A percentile compares a stretch with the other conserved stretches of the same genome.
phyloP scores from a whole-genome alignment of 2,888 invertebrate genomes.

The Stenichneumon culpator region DNA sequence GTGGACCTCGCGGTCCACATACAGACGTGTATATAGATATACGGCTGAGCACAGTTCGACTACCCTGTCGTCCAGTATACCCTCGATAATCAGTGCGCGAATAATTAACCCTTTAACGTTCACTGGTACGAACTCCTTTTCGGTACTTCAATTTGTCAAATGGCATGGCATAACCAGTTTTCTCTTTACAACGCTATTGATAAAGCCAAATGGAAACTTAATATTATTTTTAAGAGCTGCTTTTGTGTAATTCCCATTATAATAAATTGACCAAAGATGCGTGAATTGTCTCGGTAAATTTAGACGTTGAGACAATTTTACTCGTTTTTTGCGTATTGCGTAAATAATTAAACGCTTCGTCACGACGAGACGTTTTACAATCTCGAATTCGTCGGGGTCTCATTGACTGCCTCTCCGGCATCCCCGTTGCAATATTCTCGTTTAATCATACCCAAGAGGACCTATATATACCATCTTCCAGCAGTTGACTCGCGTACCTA shows the following conservation, averaged over 20 bases:
- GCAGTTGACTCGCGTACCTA: conserved; percentile 7
- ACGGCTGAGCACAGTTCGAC: neutral
- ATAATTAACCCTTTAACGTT: conserved; percentile 3
- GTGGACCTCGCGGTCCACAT: neutral
- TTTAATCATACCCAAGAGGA: conserved; percentile 21
- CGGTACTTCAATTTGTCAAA: neutral
- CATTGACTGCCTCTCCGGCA: conserved; percentile 15
- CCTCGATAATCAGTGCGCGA: neutral
- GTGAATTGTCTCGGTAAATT: neutral
- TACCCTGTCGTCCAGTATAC: conserved; percentile 1
- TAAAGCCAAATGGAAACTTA: neutral
- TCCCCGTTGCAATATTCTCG: conserved; percentile 33
- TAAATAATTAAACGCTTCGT: neutral
- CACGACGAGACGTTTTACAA: neutral
- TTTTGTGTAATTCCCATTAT: too few relatives aligned
- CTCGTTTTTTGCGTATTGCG: neutral
- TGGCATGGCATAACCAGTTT: neutral
- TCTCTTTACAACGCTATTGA: neutral
- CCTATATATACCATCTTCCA: conserved; percentile 4
- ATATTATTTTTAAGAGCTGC: too few relatives aligned
- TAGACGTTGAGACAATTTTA: neutral
- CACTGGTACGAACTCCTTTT: neutral
- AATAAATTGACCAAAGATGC: too few relatives aligned
- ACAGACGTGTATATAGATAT: neutral
- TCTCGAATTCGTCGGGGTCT: neutral